Percentiles rank a stretch among this genome's conserved stretches.
Conservation (phyloP, 2,113 vertebrate species). For the Phainopepla nitens region DNA sequence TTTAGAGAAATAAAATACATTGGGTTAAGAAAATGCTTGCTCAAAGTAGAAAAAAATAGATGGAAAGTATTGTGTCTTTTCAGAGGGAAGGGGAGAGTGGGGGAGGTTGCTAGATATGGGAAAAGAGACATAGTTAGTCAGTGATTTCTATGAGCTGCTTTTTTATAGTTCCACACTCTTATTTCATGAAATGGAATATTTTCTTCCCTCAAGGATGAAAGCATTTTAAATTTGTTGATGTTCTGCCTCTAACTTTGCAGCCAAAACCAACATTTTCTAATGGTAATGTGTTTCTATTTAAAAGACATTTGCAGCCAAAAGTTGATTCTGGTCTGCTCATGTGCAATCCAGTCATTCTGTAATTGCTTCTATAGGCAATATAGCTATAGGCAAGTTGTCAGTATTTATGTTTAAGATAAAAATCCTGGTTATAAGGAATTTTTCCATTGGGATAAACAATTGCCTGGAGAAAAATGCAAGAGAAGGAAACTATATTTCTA, state of each 20-base stretch:
- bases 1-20: neutral
- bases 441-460: neutral
- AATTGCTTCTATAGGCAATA: neutral
- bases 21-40: neutral
- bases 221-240: neutral
- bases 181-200: neutral
- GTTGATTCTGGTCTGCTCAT: neutral
- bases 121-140: neutral
- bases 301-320: neutral
- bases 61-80: neutral
- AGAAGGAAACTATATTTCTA: neutral
- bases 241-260: neutral
- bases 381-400: neutral
- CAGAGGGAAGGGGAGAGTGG: fast-evolving
- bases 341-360: neutral
- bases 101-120: neutral
- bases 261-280: neutral
- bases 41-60: neutral
- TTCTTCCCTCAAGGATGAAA: neutral
- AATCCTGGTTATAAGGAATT: neutral
- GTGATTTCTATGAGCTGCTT: neutral
- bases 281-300: neutral
- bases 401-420: neutral
- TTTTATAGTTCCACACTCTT: neutral
- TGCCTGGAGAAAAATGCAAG: neutral